Evolutionary conservation across 2,113 vertebrate genomes (phyloP).

Genomic region (Otis tarda): DNA sequence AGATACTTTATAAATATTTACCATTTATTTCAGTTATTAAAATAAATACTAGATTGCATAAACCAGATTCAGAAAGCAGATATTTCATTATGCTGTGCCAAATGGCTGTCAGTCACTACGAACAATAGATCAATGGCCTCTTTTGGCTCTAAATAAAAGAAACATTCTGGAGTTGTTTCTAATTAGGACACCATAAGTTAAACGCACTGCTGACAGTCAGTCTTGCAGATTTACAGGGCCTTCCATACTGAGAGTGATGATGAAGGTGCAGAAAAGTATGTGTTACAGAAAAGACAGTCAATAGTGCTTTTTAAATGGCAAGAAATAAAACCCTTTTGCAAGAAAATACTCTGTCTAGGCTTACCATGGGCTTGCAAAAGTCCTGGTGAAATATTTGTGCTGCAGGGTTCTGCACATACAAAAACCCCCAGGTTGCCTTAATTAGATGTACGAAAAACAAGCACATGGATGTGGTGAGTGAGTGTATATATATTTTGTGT

Average conservation of each 20-base stretch:
- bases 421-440: neutral
- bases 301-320: neutral
- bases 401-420: neutral
- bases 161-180: neutral
- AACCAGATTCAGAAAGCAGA: neutral
- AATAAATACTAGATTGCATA: neutral
- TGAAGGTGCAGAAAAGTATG: neutral
- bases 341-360: neutral
- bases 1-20: conserved; percentile 7
- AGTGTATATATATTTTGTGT: neutral
- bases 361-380: neutral
- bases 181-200: conserved; percentile 19
- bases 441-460: neutral
- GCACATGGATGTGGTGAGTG: neutral
- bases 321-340: neutral
- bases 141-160: conserved; percentile 56
- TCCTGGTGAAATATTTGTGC: neutral
- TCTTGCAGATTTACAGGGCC: conserved; percentile 3
- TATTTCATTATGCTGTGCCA: neutral
- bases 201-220: neutral
- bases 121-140: neutral
- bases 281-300: neutral
- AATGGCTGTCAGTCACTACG: neutral
- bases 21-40: neutral
- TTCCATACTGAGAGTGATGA: neutral